Evolutionary conservation across 2,113 vertebrate genomes (phyloP).

Genomic region (Pelusios castaneus): DNA sequence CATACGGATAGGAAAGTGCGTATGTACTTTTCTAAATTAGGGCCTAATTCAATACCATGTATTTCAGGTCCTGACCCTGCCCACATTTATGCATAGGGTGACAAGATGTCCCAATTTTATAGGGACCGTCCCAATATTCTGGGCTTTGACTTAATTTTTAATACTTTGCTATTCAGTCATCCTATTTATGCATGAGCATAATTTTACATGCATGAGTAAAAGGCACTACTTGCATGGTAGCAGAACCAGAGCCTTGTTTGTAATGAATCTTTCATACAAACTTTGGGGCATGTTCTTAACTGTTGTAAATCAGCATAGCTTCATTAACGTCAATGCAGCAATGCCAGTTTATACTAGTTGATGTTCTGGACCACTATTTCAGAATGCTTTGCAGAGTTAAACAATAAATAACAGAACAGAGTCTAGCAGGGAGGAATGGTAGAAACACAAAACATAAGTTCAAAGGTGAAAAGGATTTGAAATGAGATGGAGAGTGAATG

Average conservation of each 20-base stretch:
- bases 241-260: neutral
- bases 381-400: neutral
- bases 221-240: neutral
- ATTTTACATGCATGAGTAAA: neutral
- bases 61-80: too few relatives aligned
- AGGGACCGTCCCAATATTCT: too few relatives aligned
- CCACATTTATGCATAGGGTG: neutral
- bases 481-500: neutral
- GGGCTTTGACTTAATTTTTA: too few relatives aligned
- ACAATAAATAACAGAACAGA: neutral
- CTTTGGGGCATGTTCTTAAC: neutral
- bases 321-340: neutral
- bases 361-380: neutral
- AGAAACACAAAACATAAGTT: neutral
- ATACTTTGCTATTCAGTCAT: too few relatives aligned
- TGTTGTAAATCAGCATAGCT: neutral
- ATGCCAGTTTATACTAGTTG: neutral
- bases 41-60: neutral
- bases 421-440: neutral
- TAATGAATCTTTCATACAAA: neutral
- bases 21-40: neutral
- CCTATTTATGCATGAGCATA: neutral
- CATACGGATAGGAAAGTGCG: neutral
- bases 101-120: too few relatives aligned
- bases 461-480: neutral